Evolutionary conservation across 2,113 vertebrate species (phyloP).

Genomic region (Willisornis vidua): DNA sequence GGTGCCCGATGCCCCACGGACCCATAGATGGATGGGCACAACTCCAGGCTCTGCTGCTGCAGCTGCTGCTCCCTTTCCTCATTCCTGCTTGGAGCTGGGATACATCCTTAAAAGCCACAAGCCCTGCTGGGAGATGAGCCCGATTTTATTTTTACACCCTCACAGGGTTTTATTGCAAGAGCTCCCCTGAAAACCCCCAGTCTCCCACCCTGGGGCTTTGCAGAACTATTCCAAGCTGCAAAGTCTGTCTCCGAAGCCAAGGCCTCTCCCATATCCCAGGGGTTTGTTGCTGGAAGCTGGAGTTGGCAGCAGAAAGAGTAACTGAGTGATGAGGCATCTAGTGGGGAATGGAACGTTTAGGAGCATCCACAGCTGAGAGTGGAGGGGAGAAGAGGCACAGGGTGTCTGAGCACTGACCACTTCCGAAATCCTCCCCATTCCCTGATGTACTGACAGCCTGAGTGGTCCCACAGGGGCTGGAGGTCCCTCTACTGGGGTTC

Average conservation of each 20-base stretch:
- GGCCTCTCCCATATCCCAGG: background rate
- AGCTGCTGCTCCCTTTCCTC: background rate
- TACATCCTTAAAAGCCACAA: background rate
- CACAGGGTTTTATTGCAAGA: accelerated
- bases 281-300: background rate
- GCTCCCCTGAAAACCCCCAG: background rate
- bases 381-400: background rate
- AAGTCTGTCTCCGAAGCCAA: accelerated
- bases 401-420: accelerated
- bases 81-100: background rate
- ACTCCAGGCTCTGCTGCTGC: background rate
- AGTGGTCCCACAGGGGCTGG: background rate
- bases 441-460: accelerated
- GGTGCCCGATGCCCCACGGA: background rate
- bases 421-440: background rate
- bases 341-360: background rate
- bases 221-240: background rate
- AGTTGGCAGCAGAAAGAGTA: background rate
- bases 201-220: background rate
- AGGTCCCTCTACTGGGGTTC: background rate
- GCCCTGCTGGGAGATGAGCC: accelerated
- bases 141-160: background rate
- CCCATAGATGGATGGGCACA: accelerated
- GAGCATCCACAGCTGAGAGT: background rate
- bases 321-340: background rate